phyloP scores from a whole-genome alignment of 1,140 invertebrate genomes.

The Mylabris phalerata region DNA sequence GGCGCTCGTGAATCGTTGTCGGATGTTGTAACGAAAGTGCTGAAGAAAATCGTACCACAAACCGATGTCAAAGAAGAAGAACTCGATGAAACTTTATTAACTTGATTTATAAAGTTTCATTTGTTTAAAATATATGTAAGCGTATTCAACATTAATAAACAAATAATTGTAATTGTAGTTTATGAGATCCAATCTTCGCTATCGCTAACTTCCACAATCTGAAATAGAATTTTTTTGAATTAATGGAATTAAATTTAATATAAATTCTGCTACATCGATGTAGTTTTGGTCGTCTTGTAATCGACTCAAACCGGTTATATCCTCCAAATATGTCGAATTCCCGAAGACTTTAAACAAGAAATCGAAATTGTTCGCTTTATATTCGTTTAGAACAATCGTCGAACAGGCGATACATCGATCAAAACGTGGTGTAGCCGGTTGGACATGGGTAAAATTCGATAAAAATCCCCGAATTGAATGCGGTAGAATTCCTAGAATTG shows the following conservation, averaged over 20 bases:
- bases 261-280: conserved; percentile 3
- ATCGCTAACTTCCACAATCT: conserved; percentile 23
- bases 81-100: conserved; percentile 83
- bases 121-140: too few species aligned
- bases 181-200: conserved; percentile 5
- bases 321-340: conserved; percentile 76
- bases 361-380: conserved; percentile 58
- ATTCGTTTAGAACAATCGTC: conserved; percentile 56
- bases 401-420: conserved; percentile 91
- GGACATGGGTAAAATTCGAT: conserved; percentile 67
- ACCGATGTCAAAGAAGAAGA: conserved; percentile 81
- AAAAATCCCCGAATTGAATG: conserved; percentile 93
- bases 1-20: conserved; percentile 81
- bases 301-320: conserved; percentile 76
- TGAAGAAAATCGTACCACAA: conserved; percentile 65
- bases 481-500: conserved; percentile 77
- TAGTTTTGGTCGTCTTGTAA: conserved; percentile 60
- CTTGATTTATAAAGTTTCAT: conserved; percentile 46
- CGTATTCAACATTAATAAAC: too few species aligned
- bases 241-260: background rate
- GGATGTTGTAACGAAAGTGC: conserved; percentile 81
- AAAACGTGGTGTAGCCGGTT: conserved; percentile 79
- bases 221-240: conserved; percentile 9
- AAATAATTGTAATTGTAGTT: too few species aligned
- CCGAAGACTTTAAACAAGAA: conserved; percentile 85